A percentile compares a stretch with the other conserved stretches of the same genome.
Conservation (phyloP, 2,113 vertebrate species). For the Oryzias melastigma region DNA sequence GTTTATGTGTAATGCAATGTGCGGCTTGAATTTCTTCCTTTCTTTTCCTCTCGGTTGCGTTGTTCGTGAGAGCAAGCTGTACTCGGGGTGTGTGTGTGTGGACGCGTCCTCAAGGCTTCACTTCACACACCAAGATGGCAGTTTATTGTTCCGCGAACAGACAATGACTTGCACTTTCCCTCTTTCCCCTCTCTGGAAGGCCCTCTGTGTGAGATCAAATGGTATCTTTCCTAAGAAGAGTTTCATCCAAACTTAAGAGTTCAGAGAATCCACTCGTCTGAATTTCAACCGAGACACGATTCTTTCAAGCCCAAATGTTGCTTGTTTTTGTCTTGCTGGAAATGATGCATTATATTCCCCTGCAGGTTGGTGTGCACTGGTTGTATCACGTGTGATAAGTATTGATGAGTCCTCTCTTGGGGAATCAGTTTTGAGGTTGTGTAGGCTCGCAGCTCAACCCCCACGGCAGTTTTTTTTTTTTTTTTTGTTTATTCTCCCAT, state of each 20-base stretch:
- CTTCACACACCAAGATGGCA: conserved; percentile 67
- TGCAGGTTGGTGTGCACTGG: conserved; percentile 25
- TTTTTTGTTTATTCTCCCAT: conserved; percentile 6
- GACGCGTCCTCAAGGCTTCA: conserved; percentile 67
- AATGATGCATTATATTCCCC: conserved; percentile 58
- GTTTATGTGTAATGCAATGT: conserved; percentile 32
- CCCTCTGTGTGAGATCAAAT: conserved; percentile 62
- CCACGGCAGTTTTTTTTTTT: conserved; percentile 48
- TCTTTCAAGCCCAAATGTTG: conserved; percentile 38
- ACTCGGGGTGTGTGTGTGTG: conserved; percentile 49
- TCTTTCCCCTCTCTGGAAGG: conserved; percentile 43
- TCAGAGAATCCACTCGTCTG: conserved; percentile 40
- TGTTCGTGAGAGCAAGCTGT: conserved; percentile 46
- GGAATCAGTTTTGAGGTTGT: conserved; percentile 59
- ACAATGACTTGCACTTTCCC: conserved; percentile 76
- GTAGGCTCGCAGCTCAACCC: conserved; percentile 43
- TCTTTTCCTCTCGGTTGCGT: conserved; percentile 27
- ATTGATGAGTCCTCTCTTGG: conserved; percentile 63
- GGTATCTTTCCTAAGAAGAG: conserved; percentile 50
- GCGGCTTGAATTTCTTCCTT: conserved; percentile 42
- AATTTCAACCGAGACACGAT: conserved; percentile 34
- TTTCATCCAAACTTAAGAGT: conserved; percentile 42
- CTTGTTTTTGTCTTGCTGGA: conserved; percentile 41
- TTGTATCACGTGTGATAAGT: conserved; percentile 67
- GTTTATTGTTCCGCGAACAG: conserved; percentile 62